Percentiles rank a stretch among this genome's conserved stretches.
These are phyloP conservation scores for Phymatocera aterrima DNA, from an alignment of 2,888 invertebrate genomes.

Conservation along the genomic window DNA sequence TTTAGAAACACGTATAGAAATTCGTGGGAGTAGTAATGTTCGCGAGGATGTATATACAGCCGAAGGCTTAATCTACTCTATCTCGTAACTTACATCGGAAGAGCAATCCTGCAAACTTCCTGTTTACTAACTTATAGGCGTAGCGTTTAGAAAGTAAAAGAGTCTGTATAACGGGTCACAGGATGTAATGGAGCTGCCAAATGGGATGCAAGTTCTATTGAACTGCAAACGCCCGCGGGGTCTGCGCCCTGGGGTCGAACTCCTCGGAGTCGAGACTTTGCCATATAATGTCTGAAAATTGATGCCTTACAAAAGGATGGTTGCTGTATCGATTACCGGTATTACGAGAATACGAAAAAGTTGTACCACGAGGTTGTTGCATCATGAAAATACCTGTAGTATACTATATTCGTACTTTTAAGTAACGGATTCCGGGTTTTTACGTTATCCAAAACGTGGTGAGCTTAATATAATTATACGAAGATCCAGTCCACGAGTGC, in stretches of 20 bases:
- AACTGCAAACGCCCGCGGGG: conserved; percentile 11
- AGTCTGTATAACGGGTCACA: background rate
- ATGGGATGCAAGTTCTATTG: background rate
- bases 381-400: conserved; percentile 26
- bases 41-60: background rate
- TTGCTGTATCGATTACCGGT: conserved; percentile 32
- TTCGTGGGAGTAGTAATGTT: no score
- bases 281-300: conserved; percentile 35
- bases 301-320: conserved; percentile 12
- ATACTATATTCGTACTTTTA: conserved; percentile 12
- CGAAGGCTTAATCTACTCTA: background rate
- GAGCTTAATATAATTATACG: conserved; percentile 7
- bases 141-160: conserved; percentile 10
- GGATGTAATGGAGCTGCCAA: background rate
- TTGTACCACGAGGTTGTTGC: background rate
- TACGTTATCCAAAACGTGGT: background rate
- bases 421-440: background rate
- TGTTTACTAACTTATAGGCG: background rate
- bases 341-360: conserved; percentile 35
- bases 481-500: background rate
- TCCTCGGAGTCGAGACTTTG: conserved; percentile 3
- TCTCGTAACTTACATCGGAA: background rate
- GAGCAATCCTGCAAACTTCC: background rate
- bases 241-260: background rate
- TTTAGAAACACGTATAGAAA: no score